Base-by-base conservation (phyloP, 2,888 invertebrate genomes). In the Ramazzottius varieornatus region DNA sequence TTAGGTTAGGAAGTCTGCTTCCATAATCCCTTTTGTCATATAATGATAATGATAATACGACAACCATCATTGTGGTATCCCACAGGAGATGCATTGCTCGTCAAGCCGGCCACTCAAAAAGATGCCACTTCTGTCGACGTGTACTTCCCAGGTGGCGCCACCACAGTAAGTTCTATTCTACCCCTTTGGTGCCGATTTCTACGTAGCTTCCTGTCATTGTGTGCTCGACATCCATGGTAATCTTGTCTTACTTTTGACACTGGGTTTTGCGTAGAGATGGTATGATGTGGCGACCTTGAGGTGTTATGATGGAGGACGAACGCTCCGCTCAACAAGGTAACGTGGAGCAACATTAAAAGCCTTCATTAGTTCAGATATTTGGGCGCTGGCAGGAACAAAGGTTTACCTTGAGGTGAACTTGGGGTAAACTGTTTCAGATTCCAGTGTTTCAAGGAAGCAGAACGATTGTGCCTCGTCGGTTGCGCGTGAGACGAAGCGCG, bases 371-470 rank as follows among this genome's bases (percentile, higher is more conserved):
- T n/a, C n/a, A n/a, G n/a, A n/a, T n/a, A n/a, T n/a, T n/a, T n/a
- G n/a, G n/a, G n/a, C n/a, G n/a, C n/a, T n/a, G n/a, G n/a, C n/a
- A n/a, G n/a, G n/a, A n/a, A n/a, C n/a, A n/a, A n/a, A n/a, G n/a
- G n/a, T n/a, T n/a, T n/a, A n/a, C n/a, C n/a, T n/a, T n/a, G n/a
- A 40, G 8, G 8, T 40, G 40, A 40, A 13, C 40, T 40, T 13
- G 40, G 20, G 40, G 54, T 8, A 4, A 54, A 13, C 4, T 54
- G 8, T 54, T 64, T 64, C 33, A 89, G 85, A 86, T 90, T 71
- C 93, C 96, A 0, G 88, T 90, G 40, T 98, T 84, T 79, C 92
- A 93, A 77, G 81, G 88, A 69, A 91, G 92, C 65, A 98, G 98
- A 1, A 81, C 82, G 0, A 87, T 98, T 65, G 79, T 98, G 34